Conservation (phyloP, 2,888 invertebrate species). For the Nymphalis c-album region DNA sequence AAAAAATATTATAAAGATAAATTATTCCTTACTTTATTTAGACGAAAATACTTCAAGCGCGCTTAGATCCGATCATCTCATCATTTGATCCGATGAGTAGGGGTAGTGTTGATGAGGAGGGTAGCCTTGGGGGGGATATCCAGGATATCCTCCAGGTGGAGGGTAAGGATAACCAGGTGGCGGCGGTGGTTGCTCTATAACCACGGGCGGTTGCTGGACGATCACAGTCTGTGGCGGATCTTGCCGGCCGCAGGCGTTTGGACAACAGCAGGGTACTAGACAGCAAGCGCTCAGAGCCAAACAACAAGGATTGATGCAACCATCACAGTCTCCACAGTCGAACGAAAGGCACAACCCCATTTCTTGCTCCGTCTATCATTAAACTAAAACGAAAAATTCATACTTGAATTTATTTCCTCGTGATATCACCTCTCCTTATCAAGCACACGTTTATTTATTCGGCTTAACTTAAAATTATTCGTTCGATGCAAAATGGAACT, state of each 20-base stretch:
- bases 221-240: slow-evolving; percentile 64
- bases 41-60: not conserved
- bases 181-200: slow-evolving; percentile 59
- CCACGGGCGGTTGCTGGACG: slow-evolving; percentile 63
- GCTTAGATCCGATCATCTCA: slow-evolving; percentile 18
- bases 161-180: slow-evolving; percentile 56
- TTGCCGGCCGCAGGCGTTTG: slow-evolving; percentile 73
- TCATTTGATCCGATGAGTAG: slow-evolving; percentile 15
- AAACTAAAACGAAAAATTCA: slow-evolving; percentile 57
- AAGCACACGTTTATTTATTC: slow-evolving; percentile 17
- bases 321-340: slow-evolving; percentile 70
- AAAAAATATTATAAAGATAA: slow-evolving; percentile 44
- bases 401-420: slow-evolving; percentile 31
- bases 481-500: slow-evolving; percentile 20
- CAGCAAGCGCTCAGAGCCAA: slow-evolving; percentile 72
- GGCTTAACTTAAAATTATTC: not conserved
- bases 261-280: slow-evolving; percentile 70
- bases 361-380: slow-evolving; percentile 46
- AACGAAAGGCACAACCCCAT: slow-evolving; percentile 75
- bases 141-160: slow-evolving; percentile 39
- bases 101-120: slow-evolving; percentile 27
- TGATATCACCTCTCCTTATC: slow-evolving; percentile 31
- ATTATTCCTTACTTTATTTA: slow-evolving; percentile 14
- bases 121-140: slow-evolving; percentile 23
- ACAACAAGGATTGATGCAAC: slow-evolving; percentile 73